Evolutionary conservation across 2,113 vertebrate genomes (phyloP).

Genomic region (Xiphophorus maculatus): DNA sequence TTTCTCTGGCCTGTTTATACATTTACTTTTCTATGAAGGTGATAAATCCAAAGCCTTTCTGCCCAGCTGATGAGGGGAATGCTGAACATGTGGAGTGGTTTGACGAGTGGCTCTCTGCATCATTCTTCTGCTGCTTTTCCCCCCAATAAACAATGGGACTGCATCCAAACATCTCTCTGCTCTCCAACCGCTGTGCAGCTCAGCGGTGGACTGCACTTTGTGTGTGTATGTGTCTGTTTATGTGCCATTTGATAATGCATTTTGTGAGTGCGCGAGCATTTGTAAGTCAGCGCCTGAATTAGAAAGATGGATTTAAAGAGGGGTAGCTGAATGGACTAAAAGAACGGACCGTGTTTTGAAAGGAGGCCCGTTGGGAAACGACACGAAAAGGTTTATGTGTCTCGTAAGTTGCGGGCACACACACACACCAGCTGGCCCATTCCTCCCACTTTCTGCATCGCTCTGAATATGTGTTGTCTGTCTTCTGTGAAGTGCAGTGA

Average conservation of each 20-base stretch:
- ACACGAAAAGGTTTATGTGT: constrained; percentile 55
- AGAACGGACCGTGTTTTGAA: constrained; percentile 63
- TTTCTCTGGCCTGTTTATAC: not conserved
- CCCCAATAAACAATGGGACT: constrained; percentile 44
- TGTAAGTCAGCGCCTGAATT: constrained; percentile 15
- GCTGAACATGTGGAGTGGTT: constrained; percentile 37
- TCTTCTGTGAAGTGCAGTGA: constrained; percentile 43
- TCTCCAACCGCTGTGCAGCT: constrained; percentile 29
- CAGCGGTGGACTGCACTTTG: constrained; percentile 6
- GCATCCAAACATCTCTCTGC: constrained; percentile 46
- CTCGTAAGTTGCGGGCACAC: constrained; percentile 32
- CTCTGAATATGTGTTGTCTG: constrained; percentile 34
- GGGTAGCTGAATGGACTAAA: constrained; percentile 34
- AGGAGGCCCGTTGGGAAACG: constrained; percentile 49
- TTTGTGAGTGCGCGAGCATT: constrained; percentile 11
- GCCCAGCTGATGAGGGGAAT: constrained; percentile 4
- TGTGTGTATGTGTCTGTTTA: not conserved
- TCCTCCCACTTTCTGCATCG: constrained; percentile 40
- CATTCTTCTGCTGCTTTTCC: constrained; percentile 33
- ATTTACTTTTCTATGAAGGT: constrained; percentile 1
- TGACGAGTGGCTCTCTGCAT: constrained; percentile 39
- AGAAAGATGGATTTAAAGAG: constrained; percentile 38
- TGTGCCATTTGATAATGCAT: constrained; percentile 1
- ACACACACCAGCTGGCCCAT: constrained; percentile 47
- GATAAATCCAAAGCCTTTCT: not conserved